Conservation (phyloP, 2,888 invertebrate genomes). For the Elmis aenea region DNA sequence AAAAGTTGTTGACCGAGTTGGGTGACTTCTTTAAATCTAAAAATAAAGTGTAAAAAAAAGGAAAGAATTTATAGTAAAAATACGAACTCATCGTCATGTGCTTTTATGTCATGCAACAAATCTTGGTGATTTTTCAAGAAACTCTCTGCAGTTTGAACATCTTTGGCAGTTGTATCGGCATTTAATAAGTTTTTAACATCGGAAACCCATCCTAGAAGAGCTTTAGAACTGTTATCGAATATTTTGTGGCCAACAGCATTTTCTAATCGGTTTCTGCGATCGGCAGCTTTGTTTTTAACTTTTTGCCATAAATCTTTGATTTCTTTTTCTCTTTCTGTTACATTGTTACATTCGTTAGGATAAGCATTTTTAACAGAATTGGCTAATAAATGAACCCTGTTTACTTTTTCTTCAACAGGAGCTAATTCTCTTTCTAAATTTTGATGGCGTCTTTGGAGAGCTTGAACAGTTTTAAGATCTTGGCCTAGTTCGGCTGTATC, state of each 20-base stretch:
- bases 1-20: constrained; percentile 72
- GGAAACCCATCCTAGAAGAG: constrained; percentile 76
- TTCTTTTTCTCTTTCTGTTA: constrained; percentile 77
- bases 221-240: constrained; percentile 79
- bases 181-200: constrained; percentile 74
- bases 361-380: constrained; percentile 89
- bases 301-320: constrained; percentile 85
- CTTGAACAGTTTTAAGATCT: constrained; percentile 87
- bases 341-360: constrained; percentile 83
- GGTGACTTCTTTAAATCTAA: constrained; percentile 73
- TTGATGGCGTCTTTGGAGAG: constrained; percentile 85
- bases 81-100: constrained; percentile 81
- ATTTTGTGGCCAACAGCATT: constrained; percentile 95
- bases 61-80: constrained; percentile 5
- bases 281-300: constrained; percentile 78
- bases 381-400: constrained; percentile 80
- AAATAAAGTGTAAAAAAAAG: constrained; percentile 14
- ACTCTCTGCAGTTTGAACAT: constrained; percentile 89
- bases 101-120: constrained; percentile 82
- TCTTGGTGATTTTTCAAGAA: constrained; percentile 88
- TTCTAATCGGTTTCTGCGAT: constrained; percentile 78
- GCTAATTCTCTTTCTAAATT: constrained; percentile 91
- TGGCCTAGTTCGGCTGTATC: constrained; percentile 73
- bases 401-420: constrained; percentile 91
- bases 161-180: constrained; percentile 71